Evolutionary conservation across 1,140 invertebrate genomes (phyloP).

Genomic region (Brachionus sp.): DNA sequence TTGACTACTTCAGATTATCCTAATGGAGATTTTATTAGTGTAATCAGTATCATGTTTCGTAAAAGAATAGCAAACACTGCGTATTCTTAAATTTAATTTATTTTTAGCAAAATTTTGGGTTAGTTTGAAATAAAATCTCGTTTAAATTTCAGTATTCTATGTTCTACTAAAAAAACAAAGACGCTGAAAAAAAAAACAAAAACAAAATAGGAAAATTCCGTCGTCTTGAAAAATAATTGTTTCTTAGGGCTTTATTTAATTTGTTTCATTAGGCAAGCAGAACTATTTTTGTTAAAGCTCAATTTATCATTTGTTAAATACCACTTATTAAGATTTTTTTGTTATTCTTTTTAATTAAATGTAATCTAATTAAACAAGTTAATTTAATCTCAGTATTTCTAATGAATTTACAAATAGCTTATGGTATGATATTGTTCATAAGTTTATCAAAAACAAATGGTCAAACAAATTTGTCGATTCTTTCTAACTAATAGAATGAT

Average conservation of each 20-base stretch:
- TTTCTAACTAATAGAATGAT: not conserved
- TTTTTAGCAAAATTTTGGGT: not conserved
- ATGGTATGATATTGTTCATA: not conserved
- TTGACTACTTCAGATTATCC: not conserved
- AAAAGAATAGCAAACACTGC: not conserved
- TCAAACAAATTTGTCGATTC: not conserved
- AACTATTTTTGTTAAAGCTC: not conserved
- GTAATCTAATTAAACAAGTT: slow-evolving; percentile 22
- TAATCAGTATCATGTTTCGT: not conserved
- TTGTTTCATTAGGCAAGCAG: not conserved
- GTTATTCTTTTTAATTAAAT: not conserved
- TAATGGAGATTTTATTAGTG: not conserved
- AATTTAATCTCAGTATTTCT: not conserved
- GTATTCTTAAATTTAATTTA: not conserved
- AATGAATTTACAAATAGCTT: not conserved
- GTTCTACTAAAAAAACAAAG: not conserved
- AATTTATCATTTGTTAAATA: not conserved
- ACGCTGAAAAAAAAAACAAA: not conserved
- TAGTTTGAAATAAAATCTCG: not conserved
- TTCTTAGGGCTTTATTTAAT: not conserved
- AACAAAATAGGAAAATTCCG: not conserved
- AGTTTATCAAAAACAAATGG: not conserved
- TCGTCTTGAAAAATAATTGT: not conserved
- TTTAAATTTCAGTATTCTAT: not conserved
- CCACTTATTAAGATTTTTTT: not conserved